These are phyloP conservation scores for Arvicanthis niloticus DNA, from an alignment of 2,113 vertebrate genomes.

Conservation along the genomic window DNA sequence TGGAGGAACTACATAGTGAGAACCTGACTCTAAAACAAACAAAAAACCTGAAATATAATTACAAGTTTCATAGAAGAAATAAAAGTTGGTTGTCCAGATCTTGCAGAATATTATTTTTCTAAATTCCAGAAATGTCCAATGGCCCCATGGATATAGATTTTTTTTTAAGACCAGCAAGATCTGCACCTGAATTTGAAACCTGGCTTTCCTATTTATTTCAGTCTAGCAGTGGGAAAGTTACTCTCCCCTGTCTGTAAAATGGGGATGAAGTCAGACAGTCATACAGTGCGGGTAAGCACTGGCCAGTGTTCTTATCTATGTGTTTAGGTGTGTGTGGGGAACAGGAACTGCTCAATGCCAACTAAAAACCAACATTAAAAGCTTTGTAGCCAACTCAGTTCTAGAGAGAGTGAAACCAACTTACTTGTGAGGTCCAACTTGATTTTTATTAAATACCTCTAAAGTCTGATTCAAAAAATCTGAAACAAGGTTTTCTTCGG, in stretches of 20 bases:
- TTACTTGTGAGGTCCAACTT: slow-evolving; percentile 92
- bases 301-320: background rate
- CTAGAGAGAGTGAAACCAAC: slow-evolving; percentile 6
- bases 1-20: background rate
- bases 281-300: background rate
- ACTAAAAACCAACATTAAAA: background rate
- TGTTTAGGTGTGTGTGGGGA: background rate
- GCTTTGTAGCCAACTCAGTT: background rate
- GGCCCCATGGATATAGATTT: background rate
- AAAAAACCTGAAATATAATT: background rate
- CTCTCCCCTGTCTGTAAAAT: background rate
- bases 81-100: background rate
- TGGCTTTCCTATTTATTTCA: background rate
- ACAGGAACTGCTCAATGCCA: background rate
- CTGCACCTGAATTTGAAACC: background rate
- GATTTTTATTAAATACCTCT: slow-evolving; percentile 91
- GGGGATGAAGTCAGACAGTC: background rate
- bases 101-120: background rate
- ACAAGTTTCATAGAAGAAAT: background rate
- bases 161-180: background rate
- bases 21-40: background rate
- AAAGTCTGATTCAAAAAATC: slow-evolving; percentile 87
- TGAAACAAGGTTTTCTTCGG: slow-evolving; percentile 89
- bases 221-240: background rate
- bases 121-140: slow-evolving; percentile 35